Base-by-base conservation (phyloP, 2,113 vertebrate genomes). In the Rhabdornis inornatus region DNA sequence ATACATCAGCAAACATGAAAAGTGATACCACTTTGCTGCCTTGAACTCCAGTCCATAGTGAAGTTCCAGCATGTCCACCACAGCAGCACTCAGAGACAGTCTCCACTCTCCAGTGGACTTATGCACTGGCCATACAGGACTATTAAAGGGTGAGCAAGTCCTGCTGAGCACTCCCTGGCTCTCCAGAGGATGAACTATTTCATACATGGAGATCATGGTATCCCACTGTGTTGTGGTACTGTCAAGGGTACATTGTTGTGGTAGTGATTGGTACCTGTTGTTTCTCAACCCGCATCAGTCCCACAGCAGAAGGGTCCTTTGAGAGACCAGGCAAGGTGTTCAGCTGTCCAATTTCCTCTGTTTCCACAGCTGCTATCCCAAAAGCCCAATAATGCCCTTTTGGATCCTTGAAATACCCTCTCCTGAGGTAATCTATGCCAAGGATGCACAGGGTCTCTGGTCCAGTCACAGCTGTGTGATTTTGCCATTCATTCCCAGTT, bases 161-260 rank as follows among this genome's bases (percentile, higher is more conserved):
- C 55, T 21, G 49, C 22, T 72, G 68, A 45, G 22, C 33, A 22
- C 7, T 55, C 57, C 9, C 11, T 39, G 33, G 9, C 11, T 63
- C 33, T 45, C 27, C 23, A 53, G 49, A 6, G 10, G 47, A 45
- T 9, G 3, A 72, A 37, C 9, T 17, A 72, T 18, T 10, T 63
- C 39, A 39, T 11, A 22, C 11, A 55, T 15, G 22, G 19, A 22
- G 39, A 31, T 63, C n/a, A 27, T 5, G 5, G 22, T 17, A 14
- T 45, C 33, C 18, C 4, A 1, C 33, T 83, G 30, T 61, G 31
- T 25, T 53, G 47, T 0, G 0, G 21, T 35, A 63, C 18, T 72
- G 57, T 44, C 35, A 61, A 52, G 3, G 13, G 33, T 37, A 53
- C 27, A 22, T 6, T 83, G n/a, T 14, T 18, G 7, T 55, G n/a